Evolutionary conservation across 2,888 invertebrate genomes (phyloP), one percentile per base, ranked within the genome.

Genomic region (Hypena proboscidalis): DNA sequence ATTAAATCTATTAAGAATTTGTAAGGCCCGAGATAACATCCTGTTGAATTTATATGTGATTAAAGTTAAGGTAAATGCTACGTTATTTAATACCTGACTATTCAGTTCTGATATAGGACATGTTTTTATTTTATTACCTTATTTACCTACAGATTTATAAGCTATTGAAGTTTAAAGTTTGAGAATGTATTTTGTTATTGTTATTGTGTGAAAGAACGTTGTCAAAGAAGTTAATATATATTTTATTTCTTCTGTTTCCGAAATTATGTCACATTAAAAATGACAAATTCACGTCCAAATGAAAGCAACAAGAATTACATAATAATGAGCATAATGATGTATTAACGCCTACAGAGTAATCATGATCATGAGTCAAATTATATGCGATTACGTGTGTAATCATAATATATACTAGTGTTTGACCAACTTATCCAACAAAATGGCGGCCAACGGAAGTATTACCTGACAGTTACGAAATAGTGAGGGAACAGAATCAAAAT

Each of bases 401-500:
- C 34, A 36, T 32, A n/a, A n/a, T n/a, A n/a, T n/a, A n/a, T n/a
- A 45, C 57, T 53, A 35, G 38, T 50, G 39, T 51, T 23, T 60
- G 62, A 50, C 63, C 67, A 51, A 66, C 48, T 45, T 64, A 34
- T 26, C 19, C 26, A 43, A 32, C 34, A 46, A 44, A 60, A 30
- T 43, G 56, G 50, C 42, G 59, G 48, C 59, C 70, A 69, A 80
- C 83, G 85, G 86, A 86, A 85, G 80, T 80, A 64, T 73, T 69
- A 75, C 67, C 63, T 60, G 66, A 56, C 66, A 62, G 65, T 84
- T 83, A 76, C 73, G 74, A 60, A 79, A 84, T 61, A 57, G 59
- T 63, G 56, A 79, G 77, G 82, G 81, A 85, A 80, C 75, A 59
- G 64, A 78, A 74, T 75, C 78, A 73, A 83, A 56, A 83, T 84